These are phyloP conservation scores for Microcebus murinus DNA, from an alignment of 2,113 vertebrate species.

Conservation along the genomic window DNA sequence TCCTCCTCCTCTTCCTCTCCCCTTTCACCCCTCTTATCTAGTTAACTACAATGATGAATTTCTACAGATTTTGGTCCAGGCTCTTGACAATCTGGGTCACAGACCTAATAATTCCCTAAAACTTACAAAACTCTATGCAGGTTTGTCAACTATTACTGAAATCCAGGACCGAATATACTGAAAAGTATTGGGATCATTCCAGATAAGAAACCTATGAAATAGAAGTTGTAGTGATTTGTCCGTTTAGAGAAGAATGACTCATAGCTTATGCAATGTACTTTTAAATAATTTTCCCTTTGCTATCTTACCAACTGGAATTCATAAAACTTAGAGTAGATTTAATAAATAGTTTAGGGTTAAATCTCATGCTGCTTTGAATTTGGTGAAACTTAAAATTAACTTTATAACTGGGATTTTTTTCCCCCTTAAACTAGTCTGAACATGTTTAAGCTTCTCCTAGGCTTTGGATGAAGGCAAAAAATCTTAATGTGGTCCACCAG, in stretches of 20 bases:
- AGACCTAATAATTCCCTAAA: background rate
- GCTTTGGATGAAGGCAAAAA: background rate
- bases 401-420: background rate
- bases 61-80: background rate
- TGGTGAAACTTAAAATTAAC: slow-evolving; percentile 29
- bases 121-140: background rate
- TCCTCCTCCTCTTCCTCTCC: background rate
- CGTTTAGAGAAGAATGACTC: slow-evolving; percentile 50
- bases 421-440: background rate
- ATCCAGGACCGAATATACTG: background rate
- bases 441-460: background rate
- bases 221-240: slow-evolving; percentile 46
- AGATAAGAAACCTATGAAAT: slow-evolving; percentile 49
- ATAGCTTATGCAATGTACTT: slow-evolving; percentile 5
- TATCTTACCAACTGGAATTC: slow-evolving; percentile 43
- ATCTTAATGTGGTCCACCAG: background rate
- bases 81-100: background rate
- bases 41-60: background rate
- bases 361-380: background rate
- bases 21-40: background rate
- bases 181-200: background rate
- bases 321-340: slow-evolving; percentile 53
- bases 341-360: slow-evolving; percentile 28
- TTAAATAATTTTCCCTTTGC: slow-evolving; percentile 41
- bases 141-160: slow-evolving; percentile 24